phyloP scores from a whole-genome alignment of 2,888 invertebrate genomes.

The Microdon myrmicae region DNA sequence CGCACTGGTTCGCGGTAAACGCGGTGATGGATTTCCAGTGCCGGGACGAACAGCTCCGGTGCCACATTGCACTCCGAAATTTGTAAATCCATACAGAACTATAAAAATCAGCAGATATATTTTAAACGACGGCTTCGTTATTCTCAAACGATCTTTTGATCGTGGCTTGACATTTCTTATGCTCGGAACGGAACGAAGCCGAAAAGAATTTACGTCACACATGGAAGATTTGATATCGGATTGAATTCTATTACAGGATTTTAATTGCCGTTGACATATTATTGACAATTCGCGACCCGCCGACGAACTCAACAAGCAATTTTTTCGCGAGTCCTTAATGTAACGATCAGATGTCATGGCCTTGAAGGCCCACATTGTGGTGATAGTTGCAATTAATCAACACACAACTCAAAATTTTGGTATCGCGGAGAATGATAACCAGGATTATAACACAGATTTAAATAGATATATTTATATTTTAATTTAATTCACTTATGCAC shows the following conservation, averaged over 20 bases:
- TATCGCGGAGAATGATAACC: slow-evolving; percentile 13
- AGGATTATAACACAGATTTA: slow-evolving; percentile 10
- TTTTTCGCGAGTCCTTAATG: slow-evolving; percentile 33
- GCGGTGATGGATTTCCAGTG: slow-evolving; percentile 66
- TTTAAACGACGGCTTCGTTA: slow-evolving; percentile 50
- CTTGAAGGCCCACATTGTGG: slow-evolving; percentile 62
- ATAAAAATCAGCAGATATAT: slow-evolving; percentile 56
- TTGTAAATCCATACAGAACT: slow-evolving; percentile 54
- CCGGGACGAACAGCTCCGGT: slow-evolving; percentile 61
- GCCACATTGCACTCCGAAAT: slow-evolving; percentile 52
- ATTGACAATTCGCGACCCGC: slow-evolving; percentile 14
- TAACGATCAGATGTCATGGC: slow-evolving; percentile 55
- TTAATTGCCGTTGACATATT: slow-evolving; percentile 21
- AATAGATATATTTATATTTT: slow-evolving; percentile 11
- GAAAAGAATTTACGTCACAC: too few species aligned
- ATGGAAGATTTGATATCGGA: slow-evolving; percentile 32
- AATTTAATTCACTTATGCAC: slow-evolving; percentile 23
- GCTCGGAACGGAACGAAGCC: too few species aligned
- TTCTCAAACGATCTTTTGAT: slow-evolving; percentile 35
- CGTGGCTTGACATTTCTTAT: slow-evolving; percentile 32
- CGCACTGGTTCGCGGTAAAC: slow-evolving; percentile 72
- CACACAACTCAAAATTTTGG: slow-evolving; percentile 20
- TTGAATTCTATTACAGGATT: slow-evolving; percentile 15
- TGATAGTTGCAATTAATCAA: slow-evolving; percentile 38
- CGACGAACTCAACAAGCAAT: neutral